Conservation (phyloP, 2,888 invertebrate species). For the Eupithecia insigniata region DNA sequence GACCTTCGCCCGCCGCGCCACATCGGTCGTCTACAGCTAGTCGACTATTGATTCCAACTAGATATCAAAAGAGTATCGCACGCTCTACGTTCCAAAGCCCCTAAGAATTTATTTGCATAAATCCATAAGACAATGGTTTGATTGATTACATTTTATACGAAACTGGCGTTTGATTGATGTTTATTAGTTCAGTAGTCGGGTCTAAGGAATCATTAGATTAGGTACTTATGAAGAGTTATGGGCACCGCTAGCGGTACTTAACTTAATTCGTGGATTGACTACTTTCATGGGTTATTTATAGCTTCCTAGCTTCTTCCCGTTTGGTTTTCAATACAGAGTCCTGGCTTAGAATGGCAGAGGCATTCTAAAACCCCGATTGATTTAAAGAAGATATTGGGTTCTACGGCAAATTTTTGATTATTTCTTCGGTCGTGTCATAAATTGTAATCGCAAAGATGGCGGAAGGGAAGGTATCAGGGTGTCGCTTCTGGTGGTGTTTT, state of each 20-base stretch:
- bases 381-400: too few species aligned
- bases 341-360: conserved; percentile 49
- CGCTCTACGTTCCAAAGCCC: not conserved
- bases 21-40: too few species aligned
- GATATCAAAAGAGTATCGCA: not conserved
- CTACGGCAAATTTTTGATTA: too few species aligned
- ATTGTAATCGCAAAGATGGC: too few species aligned
- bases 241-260: conserved; percentile 74
- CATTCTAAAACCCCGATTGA: too few species aligned
- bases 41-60: not conserved
- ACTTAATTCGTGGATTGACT: conserved; percentile 77
- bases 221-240: conserved; percentile 82
- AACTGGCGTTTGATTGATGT: conserved; percentile 80
- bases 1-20: too few species aligned
- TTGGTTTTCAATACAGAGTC: not conserved
- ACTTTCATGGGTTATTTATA: conserved; percentile 68
- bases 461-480: too few species aligned
- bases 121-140: conserved; percentile 80
- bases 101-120: conserved; percentile 74
- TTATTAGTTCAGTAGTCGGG: conserved; percentile 84
- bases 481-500: too few species aligned
- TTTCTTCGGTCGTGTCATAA: too few species aligned
- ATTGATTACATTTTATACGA: conserved; percentile 81
- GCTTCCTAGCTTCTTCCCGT: conserved; percentile 33
- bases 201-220: conserved; percentile 81